Evolutionary conservation across 2,888 invertebrate genomes (phyloP).

Genomic region (Orchesellides sinensis): DNA sequence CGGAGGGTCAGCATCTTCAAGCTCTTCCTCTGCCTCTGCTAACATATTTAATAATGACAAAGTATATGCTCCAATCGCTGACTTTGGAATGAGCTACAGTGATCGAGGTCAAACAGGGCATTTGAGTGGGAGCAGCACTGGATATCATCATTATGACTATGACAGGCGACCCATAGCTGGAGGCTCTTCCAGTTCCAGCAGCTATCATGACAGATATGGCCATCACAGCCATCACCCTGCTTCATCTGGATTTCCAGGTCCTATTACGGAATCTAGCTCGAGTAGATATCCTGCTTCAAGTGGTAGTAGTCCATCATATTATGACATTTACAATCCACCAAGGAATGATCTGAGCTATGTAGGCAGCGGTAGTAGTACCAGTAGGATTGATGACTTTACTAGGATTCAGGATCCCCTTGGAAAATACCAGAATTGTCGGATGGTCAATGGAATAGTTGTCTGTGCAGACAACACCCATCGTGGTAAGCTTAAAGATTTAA

Average conservation of each 20-base stretch:
- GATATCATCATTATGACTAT: constrained; percentile 35
- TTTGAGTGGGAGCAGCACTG: constrained; percentile 27
- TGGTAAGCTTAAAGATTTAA: background rate
- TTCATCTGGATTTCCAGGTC: constrained; percentile 49
- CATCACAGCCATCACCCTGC: constrained; percentile 50
- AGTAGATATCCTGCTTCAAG: background rate
- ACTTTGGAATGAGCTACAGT: constrained; percentile 28
- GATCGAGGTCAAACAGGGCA: constrained; percentile 22
- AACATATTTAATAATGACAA: constrained; percentile 55
- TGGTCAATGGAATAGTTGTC: constrained; percentile 67
- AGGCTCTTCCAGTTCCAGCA: background rate
- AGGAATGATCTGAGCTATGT: constrained; percentile 38
- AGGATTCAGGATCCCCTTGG: constrained; percentile 69
- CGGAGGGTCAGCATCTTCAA: background rate
- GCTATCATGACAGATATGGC: constrained; percentile 7
- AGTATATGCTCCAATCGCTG: constrained; percentile 21
- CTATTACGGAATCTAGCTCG: constrained; percentile 34
- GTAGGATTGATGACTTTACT: background rate
- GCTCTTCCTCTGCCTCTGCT: no score
- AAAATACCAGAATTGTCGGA: constrained; percentile 68
- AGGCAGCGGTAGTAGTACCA: background rate
- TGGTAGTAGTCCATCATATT: constrained; percentile 11
- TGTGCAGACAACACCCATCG: constrained; percentile 69
- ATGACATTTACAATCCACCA: constrained; percentile 20
- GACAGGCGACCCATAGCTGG: constrained; percentile 48